These are phyloP conservation scores for Nothoprocta perdicaria DNA, from an alignment of 2,113 vertebrate species.

Conservation along the genomic window DNA sequence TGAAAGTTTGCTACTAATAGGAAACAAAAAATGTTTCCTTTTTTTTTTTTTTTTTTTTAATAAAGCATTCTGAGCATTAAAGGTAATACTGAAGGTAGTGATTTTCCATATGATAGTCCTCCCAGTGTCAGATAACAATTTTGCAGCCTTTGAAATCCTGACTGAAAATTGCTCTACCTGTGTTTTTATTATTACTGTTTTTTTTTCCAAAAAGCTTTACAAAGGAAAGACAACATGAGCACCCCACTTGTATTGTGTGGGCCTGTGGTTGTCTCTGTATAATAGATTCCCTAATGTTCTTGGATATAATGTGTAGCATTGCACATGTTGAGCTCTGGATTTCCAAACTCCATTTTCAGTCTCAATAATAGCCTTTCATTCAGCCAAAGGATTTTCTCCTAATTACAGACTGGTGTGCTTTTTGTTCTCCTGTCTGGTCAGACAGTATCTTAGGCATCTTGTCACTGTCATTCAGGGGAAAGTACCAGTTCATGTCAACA, in stretches of 20 bases:
- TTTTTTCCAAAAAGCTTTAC: conserved; percentile 58
- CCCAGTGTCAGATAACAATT: conserved; percentile 45
- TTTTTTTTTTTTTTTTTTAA: conserved; percentile 46
- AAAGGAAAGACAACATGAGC: conserved; percentile 57
- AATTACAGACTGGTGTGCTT: conserved; percentile 8
- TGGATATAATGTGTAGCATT: conserved; percentile 16
- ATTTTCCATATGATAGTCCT: conserved; percentile 51
- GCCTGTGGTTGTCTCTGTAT: background rate
- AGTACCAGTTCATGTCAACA: background rate
- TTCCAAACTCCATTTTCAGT: conserved; percentile 51
- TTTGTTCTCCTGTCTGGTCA: conserved; percentile 29
- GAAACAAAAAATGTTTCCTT: background rate
- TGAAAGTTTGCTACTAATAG: background rate
- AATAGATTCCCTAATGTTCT: conserved; percentile 4
- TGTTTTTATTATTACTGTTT: conserved; percentile 62
- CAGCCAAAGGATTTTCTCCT: background rate
- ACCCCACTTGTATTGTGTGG: conserved; percentile 13
- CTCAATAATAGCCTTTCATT: conserved; percentile 39
- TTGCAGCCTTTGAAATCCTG: conserved; percentile 42
- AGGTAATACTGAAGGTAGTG: conserved; percentile 14
- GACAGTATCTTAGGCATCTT: background rate
- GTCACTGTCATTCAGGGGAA: background rate
- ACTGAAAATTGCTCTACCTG: background rate
- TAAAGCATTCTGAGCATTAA: conserved; percentile 36
- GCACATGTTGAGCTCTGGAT: background rate